These are phyloP conservation scores for Phyllopteryx taeniolatus DNA, from an alignment of 2,113 vertebrate species.

Conservation along the genomic window DNA sequence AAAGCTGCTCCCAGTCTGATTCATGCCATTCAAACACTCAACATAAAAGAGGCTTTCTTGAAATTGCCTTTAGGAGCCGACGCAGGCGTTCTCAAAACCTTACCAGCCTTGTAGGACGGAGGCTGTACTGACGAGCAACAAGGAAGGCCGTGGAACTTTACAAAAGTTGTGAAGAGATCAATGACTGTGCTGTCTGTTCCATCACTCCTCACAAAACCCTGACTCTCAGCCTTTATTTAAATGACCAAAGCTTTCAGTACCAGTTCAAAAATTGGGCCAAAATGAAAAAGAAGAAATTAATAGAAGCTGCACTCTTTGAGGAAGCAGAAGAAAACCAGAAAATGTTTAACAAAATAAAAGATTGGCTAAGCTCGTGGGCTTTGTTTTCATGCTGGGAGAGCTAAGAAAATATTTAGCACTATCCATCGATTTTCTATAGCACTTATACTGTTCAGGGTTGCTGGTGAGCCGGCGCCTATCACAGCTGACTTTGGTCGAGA, in stretches of 20 bases:
- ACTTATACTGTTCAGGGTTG: no score
- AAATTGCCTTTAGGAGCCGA: neutral
- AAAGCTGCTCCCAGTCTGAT: neutral
- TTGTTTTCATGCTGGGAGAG: neutral
- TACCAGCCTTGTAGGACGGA: constrained; percentile 14
- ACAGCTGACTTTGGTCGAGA: no score
- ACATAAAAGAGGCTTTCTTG: neutral
- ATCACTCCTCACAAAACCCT: constrained; percentile 13
- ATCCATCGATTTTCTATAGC: no score
- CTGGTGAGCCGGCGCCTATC: no score
- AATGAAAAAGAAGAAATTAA: neutral
- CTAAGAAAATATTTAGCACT: no score
- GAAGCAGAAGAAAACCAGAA: constrained; percentile 6
- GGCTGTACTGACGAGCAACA: constrained; percentile 11
- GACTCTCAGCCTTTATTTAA: constrained; percentile 8
- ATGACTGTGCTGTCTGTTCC: neutral
- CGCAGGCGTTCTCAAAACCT: neutral
- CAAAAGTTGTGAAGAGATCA: neutral
- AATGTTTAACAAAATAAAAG: neutral
- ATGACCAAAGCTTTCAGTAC: neutral
- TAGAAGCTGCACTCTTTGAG: constrained; percentile 6
- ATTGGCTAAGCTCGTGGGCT: neutral
- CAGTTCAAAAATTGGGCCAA: neutral
- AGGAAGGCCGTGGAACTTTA: constrained; percentile 1
- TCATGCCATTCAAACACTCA: neutral